phyloP scores from a whole-genome alignment of 2,113 vertebrate species.

The Nothobranchius kuhntae region DNA sequence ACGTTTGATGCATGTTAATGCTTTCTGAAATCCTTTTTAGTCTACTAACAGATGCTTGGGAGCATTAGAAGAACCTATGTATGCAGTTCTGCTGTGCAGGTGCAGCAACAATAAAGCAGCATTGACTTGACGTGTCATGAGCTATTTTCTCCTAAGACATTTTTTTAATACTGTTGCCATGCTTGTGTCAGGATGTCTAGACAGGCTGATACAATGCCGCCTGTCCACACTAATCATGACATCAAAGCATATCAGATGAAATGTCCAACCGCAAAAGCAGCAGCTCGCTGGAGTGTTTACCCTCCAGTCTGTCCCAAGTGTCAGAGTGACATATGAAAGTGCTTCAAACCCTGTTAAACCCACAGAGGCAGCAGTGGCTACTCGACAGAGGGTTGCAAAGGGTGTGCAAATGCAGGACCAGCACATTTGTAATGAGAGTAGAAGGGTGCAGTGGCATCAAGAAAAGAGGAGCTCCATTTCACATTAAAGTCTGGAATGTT shows the following conservation, averaged over 20 bases:
- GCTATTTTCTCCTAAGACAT: constrained; percentile 5
- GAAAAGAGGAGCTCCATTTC: constrained; percentile 64
- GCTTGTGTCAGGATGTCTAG: constrained; percentile 28
- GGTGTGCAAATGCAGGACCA: constrained; percentile 61
- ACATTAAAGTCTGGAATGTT: constrained; percentile 77
- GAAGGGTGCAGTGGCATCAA: constrained; percentile 70
- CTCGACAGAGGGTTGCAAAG: constrained; percentile 40
- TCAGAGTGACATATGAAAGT: constrained; percentile 76
- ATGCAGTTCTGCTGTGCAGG: background rate
- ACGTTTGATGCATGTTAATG: constrained; percentile 30
- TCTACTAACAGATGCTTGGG: constrained; percentile 16
- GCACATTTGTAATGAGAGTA: constrained; percentile 77
- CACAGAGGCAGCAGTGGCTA: constrained; percentile 19
- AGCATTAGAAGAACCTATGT: background rate
- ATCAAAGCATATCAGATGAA: constrained; percentile 44
- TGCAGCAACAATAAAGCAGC: background rate
- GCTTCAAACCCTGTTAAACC: constrained; percentile 63
- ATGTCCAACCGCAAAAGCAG: constrained; percentile 28
- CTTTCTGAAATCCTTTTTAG: constrained; percentile 1
- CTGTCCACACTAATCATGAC: constrained; percentile 42
- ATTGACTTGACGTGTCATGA: constrained; percentile 6
- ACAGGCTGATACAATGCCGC: constrained; percentile 25
- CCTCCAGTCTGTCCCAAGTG: constrained; percentile 52
- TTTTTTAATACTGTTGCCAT: constrained; percentile 4
- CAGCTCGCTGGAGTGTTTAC: constrained; percentile 59